A percentile compares a stretch with the other conserved stretches of the same genome.
Conservation (phyloP, 1,140 invertebrate genomes). For the Zaprionus kolodkinae region DNA sequence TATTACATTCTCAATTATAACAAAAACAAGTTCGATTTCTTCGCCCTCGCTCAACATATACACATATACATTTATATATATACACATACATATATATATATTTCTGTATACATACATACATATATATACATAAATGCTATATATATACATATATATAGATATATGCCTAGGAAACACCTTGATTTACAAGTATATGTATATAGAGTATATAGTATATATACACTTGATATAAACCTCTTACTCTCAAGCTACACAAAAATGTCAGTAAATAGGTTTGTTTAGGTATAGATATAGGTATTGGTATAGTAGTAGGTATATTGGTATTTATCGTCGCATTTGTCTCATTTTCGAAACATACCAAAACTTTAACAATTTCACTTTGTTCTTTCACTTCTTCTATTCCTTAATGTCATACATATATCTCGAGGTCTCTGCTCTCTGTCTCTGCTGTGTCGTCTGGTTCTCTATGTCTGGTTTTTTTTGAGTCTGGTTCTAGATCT, state of each 20-base stretch:
- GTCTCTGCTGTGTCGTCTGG: not conserved
- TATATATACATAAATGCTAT: slow-evolving; percentile 13
- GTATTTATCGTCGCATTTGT: not conserved
- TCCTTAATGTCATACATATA: slow-evolving; percentile 1
- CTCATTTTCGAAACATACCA: slow-evolving; percentile 21
- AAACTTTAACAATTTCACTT: slow-evolving; percentile 46
- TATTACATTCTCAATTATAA: slow-evolving; percentile 21
- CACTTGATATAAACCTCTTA: slow-evolving; percentile 49
- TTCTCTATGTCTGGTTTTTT: not conserved
- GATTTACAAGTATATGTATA: slow-evolving; percentile 38
- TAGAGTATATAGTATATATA: slow-evolving; percentile 47
- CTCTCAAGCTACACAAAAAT: slow-evolving; percentile 26
- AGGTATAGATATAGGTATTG: slow-evolving; percentile 25
- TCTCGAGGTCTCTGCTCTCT: not conserved
- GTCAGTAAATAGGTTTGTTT: slow-evolving; percentile 4
- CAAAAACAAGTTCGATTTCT: slow-evolving; percentile 32
- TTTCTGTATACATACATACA: slow-evolving; percentile 25
- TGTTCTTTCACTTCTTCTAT: slow-evolving; percentile 7
- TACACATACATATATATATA: slow-evolving; percentile 21
- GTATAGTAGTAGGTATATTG: not conserved
- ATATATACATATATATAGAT: slow-evolving; percentile 32
- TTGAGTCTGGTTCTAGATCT: slow-evolving; percentile 19
- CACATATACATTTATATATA: slow-evolving; percentile 23
- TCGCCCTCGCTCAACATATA: slow-evolving; percentile 27
- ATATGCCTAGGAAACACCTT: slow-evolving; percentile 22